Conservation (phyloP, 2,797 vertebrate genomes). For the Sebastes glaucus region DNA sequence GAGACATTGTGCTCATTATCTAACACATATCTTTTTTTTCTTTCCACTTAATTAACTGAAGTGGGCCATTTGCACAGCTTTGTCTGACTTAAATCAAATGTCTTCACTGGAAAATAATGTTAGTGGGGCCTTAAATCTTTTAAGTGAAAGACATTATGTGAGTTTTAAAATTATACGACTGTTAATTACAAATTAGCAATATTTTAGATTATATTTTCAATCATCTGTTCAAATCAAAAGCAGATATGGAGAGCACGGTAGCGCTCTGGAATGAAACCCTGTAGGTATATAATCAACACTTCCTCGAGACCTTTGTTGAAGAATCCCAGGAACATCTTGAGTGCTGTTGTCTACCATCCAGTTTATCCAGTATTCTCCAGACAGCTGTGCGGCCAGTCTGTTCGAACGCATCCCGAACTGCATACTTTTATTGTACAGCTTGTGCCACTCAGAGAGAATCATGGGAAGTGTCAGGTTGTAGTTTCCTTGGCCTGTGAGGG, state of each 20-base stretch:
- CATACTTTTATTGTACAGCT: constrained; percentile 37
- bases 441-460: constrained; percentile 80
- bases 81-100: neutral
- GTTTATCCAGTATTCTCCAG: constrained; percentile 51
- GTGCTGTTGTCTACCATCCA: constrained; percentile 58
- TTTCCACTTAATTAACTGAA: neutral
- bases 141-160: neutral
- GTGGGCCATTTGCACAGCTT: neutral
- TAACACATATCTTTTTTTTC: neutral
- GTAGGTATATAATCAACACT: neutral
- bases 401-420: constrained; percentile 28
- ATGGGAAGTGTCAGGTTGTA: constrained; percentile 69
- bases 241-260: neutral
- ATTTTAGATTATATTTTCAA: neutral
- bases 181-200: neutral
- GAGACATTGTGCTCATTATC: neutral
- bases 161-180: neutral
- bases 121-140: neutral
- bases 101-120: neutral
- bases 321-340: constrained; percentile 30
- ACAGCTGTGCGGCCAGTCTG: constrained; percentile 18
- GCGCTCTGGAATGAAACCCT: neutral
- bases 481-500: constrained; percentile 7
- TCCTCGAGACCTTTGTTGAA: constrained; percentile 74
- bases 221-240: neutral